A percentile compares a stretch with the other conserved stretches of the same genome.
These are phyloP conservation scores for Poeciliopsis infans DNA, from an alignment of 2,797 vertebrate species.

Conservation along the genomic window DNA sequence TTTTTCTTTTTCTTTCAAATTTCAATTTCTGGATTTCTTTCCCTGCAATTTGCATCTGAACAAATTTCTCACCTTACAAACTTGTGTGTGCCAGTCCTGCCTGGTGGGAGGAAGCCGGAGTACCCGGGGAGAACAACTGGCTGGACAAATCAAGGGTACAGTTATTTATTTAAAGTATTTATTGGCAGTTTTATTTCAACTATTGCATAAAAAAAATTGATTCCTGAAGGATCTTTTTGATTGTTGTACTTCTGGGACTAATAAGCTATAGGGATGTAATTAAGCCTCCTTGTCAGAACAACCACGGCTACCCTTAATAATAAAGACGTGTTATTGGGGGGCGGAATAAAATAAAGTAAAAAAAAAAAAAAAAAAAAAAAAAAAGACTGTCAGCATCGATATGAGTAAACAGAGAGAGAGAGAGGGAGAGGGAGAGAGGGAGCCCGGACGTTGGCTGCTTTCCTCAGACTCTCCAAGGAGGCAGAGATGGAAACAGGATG, in stretches of 20 bases:
- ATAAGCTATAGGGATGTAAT: neutral
- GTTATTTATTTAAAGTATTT: neutral
- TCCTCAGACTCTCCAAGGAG: constrained; percentile 66
- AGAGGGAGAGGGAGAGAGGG: constrained; percentile 34
- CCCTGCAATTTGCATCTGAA: no score
- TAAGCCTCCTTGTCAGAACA: neutral
- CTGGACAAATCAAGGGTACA: neutral
- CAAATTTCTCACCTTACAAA: no score
- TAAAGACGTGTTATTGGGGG: neutral
- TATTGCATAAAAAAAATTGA: neutral
- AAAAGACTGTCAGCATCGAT: neutral
- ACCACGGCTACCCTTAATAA: neutral
- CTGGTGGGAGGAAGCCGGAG: neutral
- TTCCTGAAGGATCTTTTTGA: neutral
- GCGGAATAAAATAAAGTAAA: neutral
- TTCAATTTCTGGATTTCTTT: no score
- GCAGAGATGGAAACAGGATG: constrained; percentile 71
- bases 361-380: neutral
- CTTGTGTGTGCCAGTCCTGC: neutral
- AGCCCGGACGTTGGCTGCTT: constrained; percentile 33
- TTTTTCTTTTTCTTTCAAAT: no score
- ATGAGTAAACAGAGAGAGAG: constrained; percentile 9
- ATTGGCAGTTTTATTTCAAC: neutral
- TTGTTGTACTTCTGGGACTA: neutral
- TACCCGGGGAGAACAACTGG: neutral